Percentiles rank a stretch among this genome's conserved stretches.
These are phyloP conservation scores for Kradibia gibbosae DNA, from an alignment of 1,140 invertebrate species.

Conservation along the genomic window DNA sequence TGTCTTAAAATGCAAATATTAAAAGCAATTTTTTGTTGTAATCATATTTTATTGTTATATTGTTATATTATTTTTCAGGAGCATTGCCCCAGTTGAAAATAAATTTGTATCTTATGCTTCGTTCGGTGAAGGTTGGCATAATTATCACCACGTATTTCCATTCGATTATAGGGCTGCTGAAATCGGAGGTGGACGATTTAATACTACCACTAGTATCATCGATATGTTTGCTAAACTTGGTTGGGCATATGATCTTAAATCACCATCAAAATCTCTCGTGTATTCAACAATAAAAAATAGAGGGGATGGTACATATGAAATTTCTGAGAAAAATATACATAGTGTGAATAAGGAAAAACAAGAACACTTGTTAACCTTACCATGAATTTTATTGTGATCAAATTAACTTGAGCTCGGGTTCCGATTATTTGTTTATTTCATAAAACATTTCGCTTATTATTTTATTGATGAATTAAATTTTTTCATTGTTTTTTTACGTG, in stretches of 20 bases:
- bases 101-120: conserved; percentile 46
- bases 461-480: not conserved
- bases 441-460: not conserved
- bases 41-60: no score
- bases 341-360: not conserved
- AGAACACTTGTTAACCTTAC: not conserved
- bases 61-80: conserved; percentile 26
- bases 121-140: conserved; percentile 86
- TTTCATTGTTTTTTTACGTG: not conserved
- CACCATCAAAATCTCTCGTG: conserved; percentile 74
- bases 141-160: conserved; percentile 94
- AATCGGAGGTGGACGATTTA: conserved; percentile 71
- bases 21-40: no score
- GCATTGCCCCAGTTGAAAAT: conserved; percentile 54
- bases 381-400: not conserved
- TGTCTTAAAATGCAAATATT: no score
- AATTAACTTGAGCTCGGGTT: not conserved
- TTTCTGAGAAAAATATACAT: not conserved
- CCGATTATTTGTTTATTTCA: not conserved
- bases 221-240: conserved; percentile 75
- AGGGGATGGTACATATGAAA: conserved; percentile 51
- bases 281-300: conserved; percentile 62
- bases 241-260: conserved; percentile 78
- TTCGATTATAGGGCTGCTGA: conserved; percentile 85
- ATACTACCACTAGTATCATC: conserved; percentile 72